Percentiles rank a stretch among this genome's conserved stretches.
Conservation (phyloP, 2,113 vertebrate genomes). For the Sander lucioperca region DNA sequence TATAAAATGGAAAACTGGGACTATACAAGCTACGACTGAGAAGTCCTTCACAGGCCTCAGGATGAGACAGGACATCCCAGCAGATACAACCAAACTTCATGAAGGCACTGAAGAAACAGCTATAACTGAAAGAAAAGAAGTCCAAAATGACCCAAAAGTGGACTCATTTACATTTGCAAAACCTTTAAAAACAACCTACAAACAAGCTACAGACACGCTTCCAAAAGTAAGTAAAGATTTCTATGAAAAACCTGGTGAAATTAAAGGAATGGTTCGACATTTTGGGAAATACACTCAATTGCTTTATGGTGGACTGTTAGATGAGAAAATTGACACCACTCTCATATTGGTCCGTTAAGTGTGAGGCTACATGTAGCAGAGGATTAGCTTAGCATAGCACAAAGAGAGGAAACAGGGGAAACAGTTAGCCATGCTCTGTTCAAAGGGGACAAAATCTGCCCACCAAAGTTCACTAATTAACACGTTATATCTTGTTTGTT, state of each 20-base stretch:
- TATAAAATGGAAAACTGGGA: not conserved
- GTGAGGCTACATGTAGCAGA: not conserved
- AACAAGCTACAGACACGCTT: not conserved
- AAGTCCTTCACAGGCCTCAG: constrained; percentile 22
- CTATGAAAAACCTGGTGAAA: not conserved
- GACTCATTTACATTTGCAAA: not conserved
- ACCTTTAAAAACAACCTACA: not conserved
- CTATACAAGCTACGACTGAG: not conserved
- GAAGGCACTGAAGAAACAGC: not conserved
- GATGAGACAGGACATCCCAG: constrained; percentile 48
- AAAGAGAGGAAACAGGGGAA: not conserved
- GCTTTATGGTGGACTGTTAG: no score
- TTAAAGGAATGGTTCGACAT: not conserved
- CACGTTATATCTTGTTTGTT: not conserved
- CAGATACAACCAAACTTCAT: not conserved
- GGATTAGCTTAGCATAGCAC: not conserved
- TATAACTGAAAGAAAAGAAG: not conserved
- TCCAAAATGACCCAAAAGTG: not conserved
- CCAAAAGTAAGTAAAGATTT: constrained; percentile 26
- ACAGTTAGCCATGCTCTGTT: not conserved
- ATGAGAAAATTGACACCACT: not conserved
- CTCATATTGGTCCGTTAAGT: not conserved
- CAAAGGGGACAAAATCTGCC: no score
- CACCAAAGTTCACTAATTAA: not conserved
- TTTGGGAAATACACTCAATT: not conserved